phyloP scores from a whole-genome alignment of 2,113 vertebrate genomes.

The Campylomormyrus tamandua region DNA sequence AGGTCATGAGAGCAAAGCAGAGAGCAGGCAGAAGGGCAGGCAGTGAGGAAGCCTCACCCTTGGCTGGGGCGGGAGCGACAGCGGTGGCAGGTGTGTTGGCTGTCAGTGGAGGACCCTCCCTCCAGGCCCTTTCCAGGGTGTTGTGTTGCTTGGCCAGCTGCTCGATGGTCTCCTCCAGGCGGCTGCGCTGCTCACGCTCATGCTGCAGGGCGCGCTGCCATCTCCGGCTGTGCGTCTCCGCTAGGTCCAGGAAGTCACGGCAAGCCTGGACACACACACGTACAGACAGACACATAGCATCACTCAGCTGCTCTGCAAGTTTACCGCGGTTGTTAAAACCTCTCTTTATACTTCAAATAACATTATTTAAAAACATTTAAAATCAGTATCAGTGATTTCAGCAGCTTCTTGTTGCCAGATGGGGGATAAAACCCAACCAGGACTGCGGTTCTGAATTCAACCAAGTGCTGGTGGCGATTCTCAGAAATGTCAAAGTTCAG shows the following conservation, averaged over 20 bases:
- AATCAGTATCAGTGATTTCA: not conserved
- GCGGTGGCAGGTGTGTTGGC: conserved; percentile 46
- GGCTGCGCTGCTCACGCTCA: conserved; percentile 88
- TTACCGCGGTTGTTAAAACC: not conserved
- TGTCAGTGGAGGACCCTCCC: conserved; percentile 67
- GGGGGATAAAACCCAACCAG: not conserved
- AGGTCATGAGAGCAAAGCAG: not conserved
- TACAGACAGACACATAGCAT: not conserved
- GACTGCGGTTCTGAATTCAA: not conserved
- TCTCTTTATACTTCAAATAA: not conserved
- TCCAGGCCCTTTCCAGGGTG: conserved; percentile 91
- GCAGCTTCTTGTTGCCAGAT: not conserved
- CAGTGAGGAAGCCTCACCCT: conserved; percentile 63
- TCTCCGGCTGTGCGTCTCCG: conserved; percentile 84
- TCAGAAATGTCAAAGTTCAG: not conserved
- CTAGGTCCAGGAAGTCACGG: conserved; percentile 90
- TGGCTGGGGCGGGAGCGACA: conserved; percentile 50
- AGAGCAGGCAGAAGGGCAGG: not conserved
- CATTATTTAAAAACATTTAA: not conserved
- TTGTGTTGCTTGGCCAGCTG: conserved; percentile 97
- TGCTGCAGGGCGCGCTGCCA: conserved; percentile 92
- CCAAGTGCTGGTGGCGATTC: not conserved
- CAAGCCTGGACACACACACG: conserved; percentile 70
- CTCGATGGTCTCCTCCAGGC: conserved; percentile 94
- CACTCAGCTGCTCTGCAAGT: not conserved